Evolutionary conservation across 2,888 invertebrate species (phyloP).

Genomic region (Cordilura impudica): DNA sequence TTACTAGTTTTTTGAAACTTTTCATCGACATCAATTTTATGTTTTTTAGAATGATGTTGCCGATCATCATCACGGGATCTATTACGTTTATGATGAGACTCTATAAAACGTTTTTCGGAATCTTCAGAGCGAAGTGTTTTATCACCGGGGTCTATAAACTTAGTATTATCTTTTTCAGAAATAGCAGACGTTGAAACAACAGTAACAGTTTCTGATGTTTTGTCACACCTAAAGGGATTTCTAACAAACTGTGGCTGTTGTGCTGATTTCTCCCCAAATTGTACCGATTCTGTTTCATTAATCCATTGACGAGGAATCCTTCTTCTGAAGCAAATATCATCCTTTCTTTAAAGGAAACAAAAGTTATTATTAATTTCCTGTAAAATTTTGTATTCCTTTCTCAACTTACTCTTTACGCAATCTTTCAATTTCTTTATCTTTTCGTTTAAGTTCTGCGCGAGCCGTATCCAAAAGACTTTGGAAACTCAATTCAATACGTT

Average conservation of each 20-base stretch:
- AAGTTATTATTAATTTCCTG: neutral
- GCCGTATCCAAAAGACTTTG: constrained; percentile 74
- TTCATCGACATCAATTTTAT: neutral
- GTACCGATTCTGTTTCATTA: neutral
- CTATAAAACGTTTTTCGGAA: neutral
- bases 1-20: neutral
- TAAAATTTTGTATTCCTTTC: neutral
- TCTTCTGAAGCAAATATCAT: constrained; percentile 74
- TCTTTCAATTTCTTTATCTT: constrained; percentile 70
- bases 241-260: neutral
- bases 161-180: neutral
- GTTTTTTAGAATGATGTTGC: neutral
- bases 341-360: constrained; percentile 67
- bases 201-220: neutral
- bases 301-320: constrained; percentile 51
- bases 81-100: neutral
- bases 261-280: neutral
- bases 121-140: neutral
- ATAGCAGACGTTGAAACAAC: neutral
- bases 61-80: neutral
- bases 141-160: too few relatives aligned
- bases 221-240: constrained; percentile 12
- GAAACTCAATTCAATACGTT: constrained; percentile 71
- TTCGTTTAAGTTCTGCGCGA: constrained; percentile 73
- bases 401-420: constrained; percentile 73